phyloP scores from a whole-genome alignment of 2,888 invertebrate genomes.

The Patella caerulea region DNA sequence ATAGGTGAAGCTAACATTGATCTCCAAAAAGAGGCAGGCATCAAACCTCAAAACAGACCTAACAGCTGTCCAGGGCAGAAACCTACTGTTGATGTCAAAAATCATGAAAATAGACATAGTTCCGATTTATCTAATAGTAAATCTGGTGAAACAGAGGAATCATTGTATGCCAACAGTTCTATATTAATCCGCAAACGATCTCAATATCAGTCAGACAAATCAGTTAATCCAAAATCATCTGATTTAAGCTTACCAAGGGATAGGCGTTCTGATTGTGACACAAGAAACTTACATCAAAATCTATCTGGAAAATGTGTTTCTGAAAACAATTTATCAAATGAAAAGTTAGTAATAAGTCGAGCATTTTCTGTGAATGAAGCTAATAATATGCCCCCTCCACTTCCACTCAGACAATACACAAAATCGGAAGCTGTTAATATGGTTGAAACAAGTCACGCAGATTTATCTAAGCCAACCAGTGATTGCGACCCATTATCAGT shows the following conservation, averaged over 20 bases:
- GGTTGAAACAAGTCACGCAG: not conserved
- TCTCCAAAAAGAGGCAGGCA: not conserved
- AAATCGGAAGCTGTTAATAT: constrained; percentile 29
- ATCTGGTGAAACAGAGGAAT: constrained; percentile 25
- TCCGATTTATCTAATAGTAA: constrained; percentile 9
- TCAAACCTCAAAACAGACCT: not conserved
- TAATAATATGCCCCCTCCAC: constrained; percentile 44
- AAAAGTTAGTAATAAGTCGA: not conserved
- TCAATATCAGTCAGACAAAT: constrained; percentile 24
- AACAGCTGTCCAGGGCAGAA: constrained; percentile 10
- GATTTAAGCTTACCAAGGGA: not conserved
- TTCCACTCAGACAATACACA: constrained; percentile 50
- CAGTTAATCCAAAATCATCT: constrained; percentile 10
- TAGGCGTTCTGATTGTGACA: not conserved
- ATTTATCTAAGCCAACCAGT: not conserved
- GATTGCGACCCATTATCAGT: too few species aligned
- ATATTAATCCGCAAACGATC: constrained; percentile 51
- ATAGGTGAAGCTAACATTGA: constrained; percentile 4
- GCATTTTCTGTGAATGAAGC: not conserved
- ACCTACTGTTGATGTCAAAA: not conserved
- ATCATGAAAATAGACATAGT: constrained; percentile 8
- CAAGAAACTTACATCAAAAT: not conserved
- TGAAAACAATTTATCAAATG: not conserved
- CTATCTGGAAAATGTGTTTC: constrained; percentile 1
- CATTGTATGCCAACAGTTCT: constrained; percentile 56